These are phyloP conservation scores for Fulica atra DNA, from an alignment of 2,113 vertebrate genomes.

Conservation along the genomic window DNA sequence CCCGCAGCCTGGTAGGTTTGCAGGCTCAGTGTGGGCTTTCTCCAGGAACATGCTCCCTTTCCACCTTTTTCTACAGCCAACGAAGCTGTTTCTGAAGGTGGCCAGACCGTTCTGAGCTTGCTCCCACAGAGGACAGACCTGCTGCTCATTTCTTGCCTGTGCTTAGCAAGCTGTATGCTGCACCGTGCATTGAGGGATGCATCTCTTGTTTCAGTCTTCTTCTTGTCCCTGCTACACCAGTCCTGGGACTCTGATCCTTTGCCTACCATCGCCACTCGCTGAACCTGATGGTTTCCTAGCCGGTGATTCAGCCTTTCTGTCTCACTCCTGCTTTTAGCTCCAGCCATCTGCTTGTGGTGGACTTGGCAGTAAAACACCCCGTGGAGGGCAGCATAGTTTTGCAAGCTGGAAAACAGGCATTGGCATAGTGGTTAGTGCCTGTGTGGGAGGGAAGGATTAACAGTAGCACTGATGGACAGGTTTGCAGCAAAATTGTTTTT, in stretches of 20 bases:
- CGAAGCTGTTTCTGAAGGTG: constrained; percentile 68
- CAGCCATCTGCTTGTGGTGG: constrained; percentile 51
- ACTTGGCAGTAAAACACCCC: constrained; percentile 59
- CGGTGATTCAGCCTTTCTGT: background rate
- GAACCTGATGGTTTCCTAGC: background rate
- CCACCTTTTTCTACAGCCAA: background rate
- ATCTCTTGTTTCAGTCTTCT: background rate
- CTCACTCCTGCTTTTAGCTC: background rate
- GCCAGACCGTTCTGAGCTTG: constrained; percentile 73
- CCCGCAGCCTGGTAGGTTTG: background rate
- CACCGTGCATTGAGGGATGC: accelerated
- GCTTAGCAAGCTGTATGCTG: background rate
- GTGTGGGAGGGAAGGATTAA: background rate
- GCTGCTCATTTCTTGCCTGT: background rate
- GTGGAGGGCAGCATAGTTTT: constrained; percentile 41
- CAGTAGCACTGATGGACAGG: background rate
- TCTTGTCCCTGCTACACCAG: background rate
- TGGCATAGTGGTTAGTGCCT: constrained; percentile 4
- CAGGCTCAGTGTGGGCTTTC: background rate
- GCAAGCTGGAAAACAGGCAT: constrained; percentile 64
- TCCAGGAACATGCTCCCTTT: background rate
- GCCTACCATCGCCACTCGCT: background rate
- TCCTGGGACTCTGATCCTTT: background rate
- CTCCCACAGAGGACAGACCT: constrained; percentile 18
- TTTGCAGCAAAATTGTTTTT: background rate